Evolutionary conservation across 2,888 invertebrate species (phyloP), one percentile per base, ranked within the genome.

Genomic region (Ptilodon capucinus): DNA sequence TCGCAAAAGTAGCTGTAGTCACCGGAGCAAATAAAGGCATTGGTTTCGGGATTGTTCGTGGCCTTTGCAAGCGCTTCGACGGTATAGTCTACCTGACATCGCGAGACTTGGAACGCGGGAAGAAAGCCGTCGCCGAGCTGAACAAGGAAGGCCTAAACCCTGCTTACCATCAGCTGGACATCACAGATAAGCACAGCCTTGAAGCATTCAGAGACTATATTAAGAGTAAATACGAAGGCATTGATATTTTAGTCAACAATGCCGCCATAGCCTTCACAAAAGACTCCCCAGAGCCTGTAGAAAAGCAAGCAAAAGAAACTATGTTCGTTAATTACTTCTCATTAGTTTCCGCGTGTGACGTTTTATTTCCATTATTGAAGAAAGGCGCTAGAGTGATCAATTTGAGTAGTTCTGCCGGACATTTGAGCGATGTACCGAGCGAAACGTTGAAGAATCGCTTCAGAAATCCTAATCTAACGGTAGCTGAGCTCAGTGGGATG

Each of bases 161-260:
- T 0, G 54, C 59, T 23, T 77, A 68, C 34, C 74, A 75, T n/a
- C 58, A 63, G 32, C 51, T 67, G 0, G 64, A 67, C 11, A 48
- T 67, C 7, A 46, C 50, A 1, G 64, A 64, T 58, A 72, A 81
- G 48, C 67, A 72, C 2, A 95, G 95, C 59, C 88, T 94, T 9
- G 66, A 79, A 2, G 79, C 55, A 11, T 93, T 95, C 55, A 77
- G 85, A 8, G 90, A 93, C 46, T 87, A 92, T 57, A 75, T 96
- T 2, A 80, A 92, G 53, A 67, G 82, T 3, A 92, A 86, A 4
- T 88, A 95, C 68, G 94, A 93, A 13, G 94, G 95, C 0, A 76
- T 96, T 11, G 95, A 96, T 76, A 81, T 96, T 11, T 83, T 96
- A 1, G 89, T 96, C 5, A 96, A 96, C 74, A 96, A 96, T 78